Evolutionary conservation across 2,888 invertebrate genomes (phyloP).

Genomic region (Lochmaea crataegi): DNA sequence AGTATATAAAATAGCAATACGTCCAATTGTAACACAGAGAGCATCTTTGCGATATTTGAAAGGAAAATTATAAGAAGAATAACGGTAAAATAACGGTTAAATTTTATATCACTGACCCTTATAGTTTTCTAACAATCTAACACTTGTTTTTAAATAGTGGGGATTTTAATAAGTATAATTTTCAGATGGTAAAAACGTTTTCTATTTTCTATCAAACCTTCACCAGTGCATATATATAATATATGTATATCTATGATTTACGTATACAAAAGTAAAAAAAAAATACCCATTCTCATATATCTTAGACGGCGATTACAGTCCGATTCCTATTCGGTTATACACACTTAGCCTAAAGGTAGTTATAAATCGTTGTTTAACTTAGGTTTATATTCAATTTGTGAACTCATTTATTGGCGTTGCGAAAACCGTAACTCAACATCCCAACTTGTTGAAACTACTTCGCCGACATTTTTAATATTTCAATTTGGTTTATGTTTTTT

Average conservation of each 20-base stretch:
- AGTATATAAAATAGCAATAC: no score
- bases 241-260: neutral
- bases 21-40: no score
- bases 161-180: no score
- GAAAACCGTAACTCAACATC: slow-evolving; percentile 44
- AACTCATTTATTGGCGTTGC: slow-evolving; percentile 52
- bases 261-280: slow-evolving; percentile 22
- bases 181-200: no score
- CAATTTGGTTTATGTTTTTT: slow-evolving; percentile 41
- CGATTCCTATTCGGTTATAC: slow-evolving; percentile 38
- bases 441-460: slow-evolving; percentile 39
- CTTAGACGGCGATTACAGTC: slow-evolving; percentile 39
- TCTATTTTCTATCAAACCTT: neutral
- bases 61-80: no score
- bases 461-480: slow-evolving; percentile 42
- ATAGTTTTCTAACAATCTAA: no score
- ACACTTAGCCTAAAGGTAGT: slow-evolving; percentile 40
- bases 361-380: slow-evolving; percentile 51
- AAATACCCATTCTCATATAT: slow-evolving; percentile 40
- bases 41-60: no score
- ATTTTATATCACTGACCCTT: no score
- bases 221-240: neutral
- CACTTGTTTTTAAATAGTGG: no score
- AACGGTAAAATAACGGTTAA: no score
- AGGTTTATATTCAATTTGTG: slow-evolving; percentile 52